Evolutionary conservation across 2,113 vertebrate genomes (phyloP), one percentile per base, ranked within the genome.

Genomic region (Pavo muticus): DNA sequence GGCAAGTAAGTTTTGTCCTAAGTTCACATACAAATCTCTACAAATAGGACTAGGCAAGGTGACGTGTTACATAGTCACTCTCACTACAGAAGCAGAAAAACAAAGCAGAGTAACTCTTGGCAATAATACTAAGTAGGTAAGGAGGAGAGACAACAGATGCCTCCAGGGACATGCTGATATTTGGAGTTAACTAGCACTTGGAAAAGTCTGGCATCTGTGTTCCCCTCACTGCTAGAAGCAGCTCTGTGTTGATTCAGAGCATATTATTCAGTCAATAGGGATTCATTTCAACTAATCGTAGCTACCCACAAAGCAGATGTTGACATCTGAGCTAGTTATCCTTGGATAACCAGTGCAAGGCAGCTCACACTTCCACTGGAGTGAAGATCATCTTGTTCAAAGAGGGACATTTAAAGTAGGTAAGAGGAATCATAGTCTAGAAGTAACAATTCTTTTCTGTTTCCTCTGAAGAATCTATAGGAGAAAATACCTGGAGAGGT

Each of bases 1-100:
- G 70, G 83, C 91, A 96, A 95, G 67, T 74, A 93, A 93, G 93
- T 91, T 96, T 86, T 61, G 72, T 52, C 68, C 64, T 6, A 63
- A 90, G 76, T 90, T 94, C 47, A 54, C 1, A 1, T 7, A 68
- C 4, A n/a, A 77, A n/a, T 47, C 77, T 91, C 44, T 30, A 17
- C 65, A 78, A 81, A 64, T 10, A 2, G 54, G 48, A 59, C 65
- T 2, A 11, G 74, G 78, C 87, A 60, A 11, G 11, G 32, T n/a
- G 44, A 37, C 0, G 1, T 14, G 5, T 69, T 75, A 10, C 4
- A 56, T 2, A 14, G 84, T 59, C 57, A 19, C 48, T 61, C 42
- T 60, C 17, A 3, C 52, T 14, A 3, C 0, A 8, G 30, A 40
- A 86, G 63, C 4, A 32, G 52, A 29, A n/a, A 70, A 71, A 52